Conservation (phyloP, 2,888 invertebrate genomes). For the Dione vanillae region DNA sequence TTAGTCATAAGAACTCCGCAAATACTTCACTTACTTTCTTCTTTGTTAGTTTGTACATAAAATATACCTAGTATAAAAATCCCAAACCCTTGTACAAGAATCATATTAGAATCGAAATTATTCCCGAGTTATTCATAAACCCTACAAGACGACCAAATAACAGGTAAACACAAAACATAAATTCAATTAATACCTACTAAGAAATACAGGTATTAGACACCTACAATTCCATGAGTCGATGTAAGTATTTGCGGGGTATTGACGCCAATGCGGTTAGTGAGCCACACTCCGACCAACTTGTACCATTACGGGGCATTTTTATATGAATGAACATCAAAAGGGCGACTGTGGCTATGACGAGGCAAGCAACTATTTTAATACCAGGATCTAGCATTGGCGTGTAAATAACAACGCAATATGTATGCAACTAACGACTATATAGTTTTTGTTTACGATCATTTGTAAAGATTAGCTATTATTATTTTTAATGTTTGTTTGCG, state of each 20-base stretch:
- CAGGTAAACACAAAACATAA: too few species aligned
- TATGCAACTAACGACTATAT: background rate
- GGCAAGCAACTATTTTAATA: conserved; percentile 25
- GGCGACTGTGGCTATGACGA: conserved; percentile 31
- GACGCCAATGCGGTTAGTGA: conserved; percentile 45
- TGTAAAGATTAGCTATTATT: background rate
- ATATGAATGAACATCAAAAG: conserved; percentile 40
- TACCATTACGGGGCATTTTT: conserved; percentile 38
- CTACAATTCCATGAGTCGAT: background rate
- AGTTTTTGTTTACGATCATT: background rate
- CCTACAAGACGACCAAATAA: too few species aligned
- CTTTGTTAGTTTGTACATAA: too few species aligned
- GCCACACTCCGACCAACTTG: conserved; percentile 31
- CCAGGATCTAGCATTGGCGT: conserved; percentile 12
- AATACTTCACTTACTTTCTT: too few species aligned
- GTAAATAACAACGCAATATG: conserved; percentile 28
- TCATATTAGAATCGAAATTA: background rate
- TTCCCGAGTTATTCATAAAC: too few species aligned
- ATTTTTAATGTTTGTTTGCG: background rate
- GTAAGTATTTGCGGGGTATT: conserved; percentile 28
- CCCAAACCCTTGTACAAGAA: background rate
- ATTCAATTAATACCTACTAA: background rate
- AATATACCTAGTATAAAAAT: too few species aligned
- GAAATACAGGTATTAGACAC: conserved; percentile 9
- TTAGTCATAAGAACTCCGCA: too few species aligned